Evolutionary conservation across 2,888 invertebrate genomes (phyloP).

Genomic region (Melipona bicolor): DNA sequence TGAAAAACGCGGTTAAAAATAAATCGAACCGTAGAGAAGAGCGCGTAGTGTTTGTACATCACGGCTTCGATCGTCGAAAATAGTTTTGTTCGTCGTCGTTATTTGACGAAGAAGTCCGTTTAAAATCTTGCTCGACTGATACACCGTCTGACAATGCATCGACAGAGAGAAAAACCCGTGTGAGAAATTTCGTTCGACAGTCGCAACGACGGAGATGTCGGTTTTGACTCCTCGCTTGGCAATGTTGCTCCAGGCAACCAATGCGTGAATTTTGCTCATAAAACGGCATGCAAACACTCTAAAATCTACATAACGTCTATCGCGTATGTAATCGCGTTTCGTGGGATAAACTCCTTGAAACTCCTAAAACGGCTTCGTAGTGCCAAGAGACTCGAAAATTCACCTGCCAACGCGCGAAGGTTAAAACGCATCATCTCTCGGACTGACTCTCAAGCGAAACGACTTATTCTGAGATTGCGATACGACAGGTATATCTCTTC

Average conservation of each 20-base stretch:
- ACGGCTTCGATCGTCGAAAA: slow-evolving; percentile 8
- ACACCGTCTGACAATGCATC: not conserved
- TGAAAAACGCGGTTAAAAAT: slow-evolving; percentile 12
- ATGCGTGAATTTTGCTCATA: slow-evolving; percentile 1
- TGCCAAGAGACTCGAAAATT: slow-evolving; percentile 6
- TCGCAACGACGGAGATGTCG: not conserved
- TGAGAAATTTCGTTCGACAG: not conserved
- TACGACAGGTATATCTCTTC: not conserved
- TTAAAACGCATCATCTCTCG: not conserved
- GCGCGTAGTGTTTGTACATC: slow-evolving; percentile 11
- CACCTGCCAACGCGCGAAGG: slow-evolving; percentile 2
- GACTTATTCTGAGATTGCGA: not conserved
- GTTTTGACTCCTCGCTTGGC: not conserved
- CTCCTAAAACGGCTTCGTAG: not conserved
- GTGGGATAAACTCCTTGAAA: slow-evolving; percentile 1
- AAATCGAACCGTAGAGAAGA: slow-evolving; percentile 26
- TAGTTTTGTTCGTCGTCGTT: slow-evolving; percentile 1
- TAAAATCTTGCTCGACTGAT: not conserved
- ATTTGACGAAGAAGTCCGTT: not conserved
- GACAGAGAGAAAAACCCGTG: not conserved
- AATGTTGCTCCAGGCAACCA: not conserved
- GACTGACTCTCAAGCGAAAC: not conserved
- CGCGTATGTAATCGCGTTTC: not conserved
- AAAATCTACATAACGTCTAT: slow-evolving; percentile 19
- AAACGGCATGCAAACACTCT: slow-evolving; percentile 27